These are phyloP conservation scores for Aspidapion aeneum DNA, from an alignment of 2,888 invertebrate genomes.

Conservation along the genomic window DNA sequence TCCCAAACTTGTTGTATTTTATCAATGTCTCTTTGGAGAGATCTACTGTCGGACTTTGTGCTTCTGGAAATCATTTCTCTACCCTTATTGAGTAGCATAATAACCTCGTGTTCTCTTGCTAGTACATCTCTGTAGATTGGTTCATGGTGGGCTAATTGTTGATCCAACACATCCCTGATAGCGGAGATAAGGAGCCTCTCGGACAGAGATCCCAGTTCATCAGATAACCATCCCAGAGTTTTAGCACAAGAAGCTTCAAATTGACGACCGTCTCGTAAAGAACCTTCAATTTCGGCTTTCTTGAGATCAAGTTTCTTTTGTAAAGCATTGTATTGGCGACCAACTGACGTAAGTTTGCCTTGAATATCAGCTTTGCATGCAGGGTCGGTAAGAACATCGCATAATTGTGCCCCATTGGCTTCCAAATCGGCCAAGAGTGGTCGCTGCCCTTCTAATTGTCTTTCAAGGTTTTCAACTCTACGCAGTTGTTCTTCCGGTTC, in stretches of 20 bases:
- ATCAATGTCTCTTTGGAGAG: constrained; percentile 76
- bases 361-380: constrained; percentile 89
- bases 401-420: constrained; percentile 84
- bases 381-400: constrained; percentile 84
- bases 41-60: constrained; percentile 53
- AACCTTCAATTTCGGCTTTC: constrained; percentile 84
- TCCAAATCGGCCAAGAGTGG: constrained; percentile 85
- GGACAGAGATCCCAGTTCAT: constrained; percentile 71
- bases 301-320: constrained; percentile 87
- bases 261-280: constrained; percentile 77
- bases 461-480: constrained; percentile 82
- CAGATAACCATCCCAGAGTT: constrained; percentile 85
- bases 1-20: constrained; percentile 91
- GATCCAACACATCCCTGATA: constrained; percentile 73
- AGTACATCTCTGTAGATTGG: constrained; percentile 86
- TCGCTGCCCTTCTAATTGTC: constrained; percentile 84
- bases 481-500: constrained; percentile 85
- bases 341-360: constrained; percentile 81
- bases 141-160: constrained; percentile 86
- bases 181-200: constrained; percentile 84
- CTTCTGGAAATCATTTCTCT: constrained; percentile 58
- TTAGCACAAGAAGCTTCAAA: constrained; percentile 86
- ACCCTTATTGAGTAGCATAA: constrained; percentile 91
- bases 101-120: constrained; percentile 87
- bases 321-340: constrained; percentile 80